A percentile compares a stretch with the other conserved stretches of the same genome.
Evolutionary conservation across 2,113 vertebrate genomes (phyloP).

Genomic region (Ivindomyrus marchei): DNA sequence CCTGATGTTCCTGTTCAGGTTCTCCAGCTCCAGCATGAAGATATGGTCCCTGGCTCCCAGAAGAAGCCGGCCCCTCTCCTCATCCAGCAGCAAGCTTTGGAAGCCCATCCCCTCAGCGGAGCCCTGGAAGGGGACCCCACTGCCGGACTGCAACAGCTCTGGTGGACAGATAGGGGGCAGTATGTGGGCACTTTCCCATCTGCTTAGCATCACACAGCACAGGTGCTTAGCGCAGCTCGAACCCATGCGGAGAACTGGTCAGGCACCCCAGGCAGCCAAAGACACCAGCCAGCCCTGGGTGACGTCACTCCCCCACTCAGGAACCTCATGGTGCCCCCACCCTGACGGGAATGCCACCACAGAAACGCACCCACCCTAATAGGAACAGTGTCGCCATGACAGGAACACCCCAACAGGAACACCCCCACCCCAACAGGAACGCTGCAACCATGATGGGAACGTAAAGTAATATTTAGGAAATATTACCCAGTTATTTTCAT

Average conservation of each 20-base stretch:
- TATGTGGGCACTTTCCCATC: not conserved
- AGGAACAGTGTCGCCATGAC: too few species aligned
- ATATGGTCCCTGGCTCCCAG: conserved; percentile 84
- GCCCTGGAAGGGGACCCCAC: conserved; percentile 77
- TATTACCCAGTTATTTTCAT: not conserved
- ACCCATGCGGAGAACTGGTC: not conserved
- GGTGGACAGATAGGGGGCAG: conserved; percentile 23
- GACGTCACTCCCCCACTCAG: not conserved
- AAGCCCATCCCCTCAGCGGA: conserved; percentile 79
- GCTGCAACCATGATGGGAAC: too few species aligned
- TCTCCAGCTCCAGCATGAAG: conserved; percentile 80
- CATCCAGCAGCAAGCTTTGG: conserved; percentile 85
- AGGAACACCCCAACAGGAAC: too few species aligned
- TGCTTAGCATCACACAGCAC: not conserved
- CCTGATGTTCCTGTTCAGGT: conserved; percentile 77
- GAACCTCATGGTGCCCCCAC: too few species aligned
- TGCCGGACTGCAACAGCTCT: conserved; percentile 86
- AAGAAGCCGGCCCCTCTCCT: conserved; percentile 80
- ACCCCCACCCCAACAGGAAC: too few species aligned
- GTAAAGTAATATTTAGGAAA: not conserved
- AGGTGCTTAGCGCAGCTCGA: not conserved
- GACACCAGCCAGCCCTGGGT: not conserved
- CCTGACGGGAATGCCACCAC: too few species aligned
- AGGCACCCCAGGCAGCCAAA: not conserved
- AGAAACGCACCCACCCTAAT: too few species aligned